A percentile compares a stretch with the other conserved stretches of the same genome.
phyloP scores from a whole-genome alignment of 2,797 vertebrate species.

The Sebastes iracundus region DNA sequence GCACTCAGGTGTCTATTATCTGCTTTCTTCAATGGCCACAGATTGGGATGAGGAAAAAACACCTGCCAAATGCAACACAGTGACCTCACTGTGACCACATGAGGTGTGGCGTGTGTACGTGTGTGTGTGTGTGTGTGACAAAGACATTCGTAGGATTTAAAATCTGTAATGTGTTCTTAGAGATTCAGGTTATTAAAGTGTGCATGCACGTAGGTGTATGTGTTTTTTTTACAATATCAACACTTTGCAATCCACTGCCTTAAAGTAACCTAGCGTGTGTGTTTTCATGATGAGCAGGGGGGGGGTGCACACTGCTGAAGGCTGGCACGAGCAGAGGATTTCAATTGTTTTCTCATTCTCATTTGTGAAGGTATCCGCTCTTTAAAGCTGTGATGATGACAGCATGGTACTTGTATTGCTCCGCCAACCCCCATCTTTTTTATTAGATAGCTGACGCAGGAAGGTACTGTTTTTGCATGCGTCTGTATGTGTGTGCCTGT shows the following conservation, averaged over 20 bases:
- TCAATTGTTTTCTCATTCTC: slow-evolving; percentile 72
- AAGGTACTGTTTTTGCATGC: slow-evolving; percentile 39
- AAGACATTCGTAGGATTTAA: neutral
- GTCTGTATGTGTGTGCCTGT: slow-evolving; percentile 64
- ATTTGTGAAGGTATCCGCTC: slow-evolving; percentile 47
- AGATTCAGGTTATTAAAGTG: neutral
- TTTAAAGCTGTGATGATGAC: slow-evolving; percentile 55
- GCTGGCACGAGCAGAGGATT: slow-evolving; percentile 31
- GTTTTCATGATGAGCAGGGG: slow-evolving; percentile 58
- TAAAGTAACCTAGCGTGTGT: slow-evolving; percentile 48
- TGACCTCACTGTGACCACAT: slow-evolving; percentile 50
- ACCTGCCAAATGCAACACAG: slow-evolving; percentile 45
- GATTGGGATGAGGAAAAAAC: slow-evolving; percentile 41
- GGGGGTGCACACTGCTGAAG: neutral
- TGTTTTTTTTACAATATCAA: neutral
- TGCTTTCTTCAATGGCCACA: slow-evolving; percentile 46
- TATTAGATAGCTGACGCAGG: slow-evolving; percentile 50
- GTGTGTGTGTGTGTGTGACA: neutral
- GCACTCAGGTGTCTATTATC: slow-evolving; percentile 57
- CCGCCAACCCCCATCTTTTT: slow-evolving; percentile 34
- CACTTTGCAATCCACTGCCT: slow-evolving; percentile 16
- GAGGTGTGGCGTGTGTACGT: neutral
- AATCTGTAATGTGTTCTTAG: neutral
- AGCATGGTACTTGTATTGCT: slow-evolving; percentile 26
- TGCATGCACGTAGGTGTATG: neutral